These are phyloP conservation scores for Himantopus leucocephalus DNA, from an alignment of 2,113 vertebrate species.

Conservation along the genomic window DNA sequence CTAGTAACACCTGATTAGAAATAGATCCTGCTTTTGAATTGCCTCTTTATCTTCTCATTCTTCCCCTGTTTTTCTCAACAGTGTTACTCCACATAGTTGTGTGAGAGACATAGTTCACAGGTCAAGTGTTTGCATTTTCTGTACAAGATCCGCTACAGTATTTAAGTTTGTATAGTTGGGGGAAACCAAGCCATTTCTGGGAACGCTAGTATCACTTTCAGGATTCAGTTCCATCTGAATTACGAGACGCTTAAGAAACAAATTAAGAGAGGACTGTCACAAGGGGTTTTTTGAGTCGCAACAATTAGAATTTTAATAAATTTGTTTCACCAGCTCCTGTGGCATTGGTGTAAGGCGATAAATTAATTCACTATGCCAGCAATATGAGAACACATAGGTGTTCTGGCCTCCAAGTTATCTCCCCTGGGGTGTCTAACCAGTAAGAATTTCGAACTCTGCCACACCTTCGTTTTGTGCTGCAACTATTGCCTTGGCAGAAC, in stretches of 20 bases:
- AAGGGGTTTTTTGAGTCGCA: neutral
- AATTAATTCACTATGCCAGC: neutral
- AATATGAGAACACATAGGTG: neutral
- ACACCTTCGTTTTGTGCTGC: neutral
- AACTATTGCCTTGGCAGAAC: neutral
- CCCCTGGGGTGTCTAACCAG: neutral
- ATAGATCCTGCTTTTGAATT: neutral
- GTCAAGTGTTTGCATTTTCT: neutral
- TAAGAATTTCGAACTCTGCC: neutral
- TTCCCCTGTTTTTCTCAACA: neutral
- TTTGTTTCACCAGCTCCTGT: neutral
- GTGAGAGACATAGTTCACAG: fast-evolving
- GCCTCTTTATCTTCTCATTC: neutral
- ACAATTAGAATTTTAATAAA: neutral
- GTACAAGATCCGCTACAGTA: neutral
- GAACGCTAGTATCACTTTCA: neutral
- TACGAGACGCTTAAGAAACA: neutral
- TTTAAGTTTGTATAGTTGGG: neutral
- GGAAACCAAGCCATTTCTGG: neutral
- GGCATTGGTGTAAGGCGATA: neutral
- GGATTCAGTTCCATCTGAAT: neutral
- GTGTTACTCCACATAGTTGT: neutral
- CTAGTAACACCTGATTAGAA: neutral
- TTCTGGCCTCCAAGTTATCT: neutral
- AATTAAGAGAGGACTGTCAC: neutral